Evolutionary conservation across 2,797 vertebrate species (phyloP).

Genomic region (Malurus leucopterus): DNA sequence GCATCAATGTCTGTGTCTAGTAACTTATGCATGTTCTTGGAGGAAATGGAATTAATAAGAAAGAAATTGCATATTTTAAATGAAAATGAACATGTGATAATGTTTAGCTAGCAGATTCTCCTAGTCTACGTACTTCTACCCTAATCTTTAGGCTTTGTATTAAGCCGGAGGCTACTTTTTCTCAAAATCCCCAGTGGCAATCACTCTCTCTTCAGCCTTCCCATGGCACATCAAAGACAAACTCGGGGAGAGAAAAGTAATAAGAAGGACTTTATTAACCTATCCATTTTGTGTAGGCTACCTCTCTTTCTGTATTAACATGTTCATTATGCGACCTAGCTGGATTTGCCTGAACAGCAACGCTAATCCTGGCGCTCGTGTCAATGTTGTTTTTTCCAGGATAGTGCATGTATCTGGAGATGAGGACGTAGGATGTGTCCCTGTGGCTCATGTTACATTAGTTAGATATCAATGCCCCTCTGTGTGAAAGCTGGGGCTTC

Average conservation of each 20-base stretch:
- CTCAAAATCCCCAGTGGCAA: neutral
- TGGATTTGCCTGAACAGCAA: conserved; percentile 22
- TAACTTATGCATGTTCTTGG: neutral
- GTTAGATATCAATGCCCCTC: neutral
- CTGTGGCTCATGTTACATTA: fast-evolving
- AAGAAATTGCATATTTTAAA: conserved; percentile 65
- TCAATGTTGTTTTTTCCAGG: neutral
- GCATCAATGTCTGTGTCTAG: neutral
- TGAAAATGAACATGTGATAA: conserved; percentile 53
- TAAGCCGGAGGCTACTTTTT: conserved; percentile 24
- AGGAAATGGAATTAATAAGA: conserved; percentile 26
- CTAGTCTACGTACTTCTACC: conserved; percentile 45
- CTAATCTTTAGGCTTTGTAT: conserved; percentile 60
- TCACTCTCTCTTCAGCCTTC: conserved; percentile 5
- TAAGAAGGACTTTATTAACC: conserved; percentile 18
- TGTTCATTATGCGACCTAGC: neutral
- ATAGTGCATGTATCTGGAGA: neutral
- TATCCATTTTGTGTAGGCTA: neutral
- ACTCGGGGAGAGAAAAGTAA: neutral
- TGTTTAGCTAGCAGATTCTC: conserved; percentile 59
- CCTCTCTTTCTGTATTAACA: neutral
- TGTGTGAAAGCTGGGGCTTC: neutral
- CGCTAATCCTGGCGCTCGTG: neutral
- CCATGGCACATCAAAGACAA: conserved; percentile 32
- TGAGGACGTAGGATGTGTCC: neutral